These are phyloP conservation scores for Microctonus hyperodae DNA, from an alignment of 2,888 invertebrate species.

Conservation along the genomic window DNA sequence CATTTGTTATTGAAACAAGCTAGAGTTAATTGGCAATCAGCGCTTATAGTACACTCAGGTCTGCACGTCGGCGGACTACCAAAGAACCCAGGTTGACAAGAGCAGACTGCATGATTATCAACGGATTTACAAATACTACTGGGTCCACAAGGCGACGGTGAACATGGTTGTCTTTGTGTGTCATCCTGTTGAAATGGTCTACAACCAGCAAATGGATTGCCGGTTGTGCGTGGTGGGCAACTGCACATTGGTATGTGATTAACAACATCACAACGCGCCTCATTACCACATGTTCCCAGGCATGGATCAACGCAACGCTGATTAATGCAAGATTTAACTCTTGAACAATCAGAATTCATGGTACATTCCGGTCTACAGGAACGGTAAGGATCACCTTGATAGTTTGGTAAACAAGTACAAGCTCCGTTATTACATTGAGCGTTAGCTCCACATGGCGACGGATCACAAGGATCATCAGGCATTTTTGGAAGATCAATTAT, in stretches of 20 bases:
- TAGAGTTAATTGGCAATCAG: conserved; percentile 78
- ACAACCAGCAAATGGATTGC: conserved; percentile 76
- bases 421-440: conserved; percentile 60
- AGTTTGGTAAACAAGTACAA: conserved; percentile 76
- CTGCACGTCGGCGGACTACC: conserved; percentile 82
- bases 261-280: conserved; percentile 76
- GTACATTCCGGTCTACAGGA: conserved; percentile 79
- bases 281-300: conserved; percentile 76
- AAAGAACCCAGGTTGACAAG: conserved; percentile 74
- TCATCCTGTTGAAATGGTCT: conserved; percentile 61
- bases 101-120: conserved; percentile 75
- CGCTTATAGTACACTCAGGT: conserved; percentile 82
- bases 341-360: conserved; percentile 75
- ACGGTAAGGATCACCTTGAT: conserved; percentile 75
- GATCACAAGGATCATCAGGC: conserved; percentile 69
- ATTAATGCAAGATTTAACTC: conserved; percentile 74
- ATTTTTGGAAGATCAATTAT: conserved; percentile 59
- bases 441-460: conserved; percentile 76
- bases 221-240: conserved; percentile 73
- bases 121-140: conserved; percentile 77
- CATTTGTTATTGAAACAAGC: conserved; percentile 82
- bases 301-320: conserved; percentile 78
- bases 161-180: conserved; percentile 65
- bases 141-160: conserved; percentile 81
- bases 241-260: conserved; percentile 79